A percentile compares a stretch with the other conserved stretches of the same genome.
phyloP scores from a whole-genome alignment of 2,113 vertebrate species.

The Hippotragus niger region DNA sequence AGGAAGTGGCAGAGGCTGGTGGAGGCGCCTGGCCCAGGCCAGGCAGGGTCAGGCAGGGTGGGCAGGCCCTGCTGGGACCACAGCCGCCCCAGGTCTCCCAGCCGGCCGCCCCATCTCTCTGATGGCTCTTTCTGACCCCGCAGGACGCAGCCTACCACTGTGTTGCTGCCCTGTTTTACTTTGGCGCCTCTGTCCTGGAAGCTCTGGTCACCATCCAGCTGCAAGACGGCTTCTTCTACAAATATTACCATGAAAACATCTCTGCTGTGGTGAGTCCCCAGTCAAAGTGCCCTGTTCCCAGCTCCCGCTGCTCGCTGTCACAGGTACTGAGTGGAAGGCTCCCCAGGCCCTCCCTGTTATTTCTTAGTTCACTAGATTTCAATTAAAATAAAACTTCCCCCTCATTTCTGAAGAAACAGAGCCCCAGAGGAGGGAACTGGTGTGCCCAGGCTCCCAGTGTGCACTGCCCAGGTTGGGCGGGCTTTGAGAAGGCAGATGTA shows the following conservation, averaged over 20 bases:
- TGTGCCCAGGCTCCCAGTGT: rapidly evolving
- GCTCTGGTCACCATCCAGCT: slow-evolving; percentile 76
- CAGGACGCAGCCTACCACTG: slow-evolving; percentile 84
- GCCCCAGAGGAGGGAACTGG: background rate
- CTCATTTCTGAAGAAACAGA: background rate
- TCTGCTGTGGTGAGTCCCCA: slow-evolving; percentile 67
- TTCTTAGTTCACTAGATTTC: background rate
- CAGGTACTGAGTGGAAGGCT: background rate
- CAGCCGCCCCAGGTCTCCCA: background rate
- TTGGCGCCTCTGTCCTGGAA: slow-evolving; percentile 83
- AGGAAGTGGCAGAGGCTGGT: background rate
- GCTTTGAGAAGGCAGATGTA: rapidly evolving
- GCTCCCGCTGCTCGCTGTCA: rapidly evolving
- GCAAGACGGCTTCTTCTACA: background rate
- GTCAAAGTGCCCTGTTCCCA: rapidly evolving
- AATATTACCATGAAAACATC: slow-evolving; percentile 62
- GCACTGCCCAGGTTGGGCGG: rapidly evolving
- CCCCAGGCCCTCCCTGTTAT: background rate
- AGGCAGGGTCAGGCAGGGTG: background rate
- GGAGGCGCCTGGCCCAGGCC: rapidly evolving
- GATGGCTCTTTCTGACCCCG: background rate
- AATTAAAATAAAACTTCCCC: background rate
- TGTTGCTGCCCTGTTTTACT: slow-evolving; percentile 81
- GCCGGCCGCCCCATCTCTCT: background rate
- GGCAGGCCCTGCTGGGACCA: background rate